A percentile compares a stretch with the other conserved stretches of the same genome.
Conservation (phyloP, 2,888 invertebrate species). For the Tachina grossa region DNA sequence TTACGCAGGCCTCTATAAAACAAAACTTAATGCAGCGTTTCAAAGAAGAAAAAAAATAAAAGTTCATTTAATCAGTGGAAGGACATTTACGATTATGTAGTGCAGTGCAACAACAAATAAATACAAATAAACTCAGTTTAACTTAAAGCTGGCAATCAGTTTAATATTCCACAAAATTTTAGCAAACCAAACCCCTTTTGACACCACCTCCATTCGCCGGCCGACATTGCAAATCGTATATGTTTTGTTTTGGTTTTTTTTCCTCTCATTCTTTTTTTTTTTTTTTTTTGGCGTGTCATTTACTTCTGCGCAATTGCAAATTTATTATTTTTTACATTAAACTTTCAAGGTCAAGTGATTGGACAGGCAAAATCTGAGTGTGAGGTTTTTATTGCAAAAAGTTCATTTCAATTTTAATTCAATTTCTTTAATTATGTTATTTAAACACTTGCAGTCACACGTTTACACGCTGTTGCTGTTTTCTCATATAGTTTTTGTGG, state of each 20-base stretch:
- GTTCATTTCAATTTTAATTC: slow-evolving; percentile 34
- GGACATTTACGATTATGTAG: slow-evolving; percentile 7
- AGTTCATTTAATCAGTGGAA: slow-evolving; percentile 53
- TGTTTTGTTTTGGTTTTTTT: not conserved
- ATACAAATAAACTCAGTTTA: not conserved
- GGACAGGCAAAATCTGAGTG: not conserved
- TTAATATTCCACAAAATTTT: slow-evolving; percentile 28
- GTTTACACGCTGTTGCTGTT: not conserved
- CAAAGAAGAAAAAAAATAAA: too few relatives aligned
- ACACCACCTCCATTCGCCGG: slow-evolving; percentile 15
- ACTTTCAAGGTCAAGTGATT: slow-evolving; percentile 57
- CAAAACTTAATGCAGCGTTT: too few relatives aligned
- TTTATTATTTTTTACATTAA: slow-evolving; percentile 44
- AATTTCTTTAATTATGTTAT: slow-evolving; percentile 49
- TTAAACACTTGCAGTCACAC: slow-evolving; percentile 38
- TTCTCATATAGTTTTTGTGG: not conserved
- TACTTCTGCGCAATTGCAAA: slow-evolving; percentile 36
- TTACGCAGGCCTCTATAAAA: too few relatives aligned
- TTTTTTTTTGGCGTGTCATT: slow-evolving; percentile 18
- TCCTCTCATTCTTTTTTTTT: not conserved
- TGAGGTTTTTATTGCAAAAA: slow-evolving; percentile 18
- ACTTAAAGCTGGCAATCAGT: slow-evolving; percentile 13
- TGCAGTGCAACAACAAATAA: not conserved
- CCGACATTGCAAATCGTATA: not conserved
- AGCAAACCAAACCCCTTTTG: slow-evolving; percentile 16